A percentile compares a stretch with the other conserved stretches of the same genome.
These are phyloP conservation scores for Pelmatolapia mariae DNA, from an alignment of 2,113 vertebrate genomes.

Conservation along the genomic window DNA sequence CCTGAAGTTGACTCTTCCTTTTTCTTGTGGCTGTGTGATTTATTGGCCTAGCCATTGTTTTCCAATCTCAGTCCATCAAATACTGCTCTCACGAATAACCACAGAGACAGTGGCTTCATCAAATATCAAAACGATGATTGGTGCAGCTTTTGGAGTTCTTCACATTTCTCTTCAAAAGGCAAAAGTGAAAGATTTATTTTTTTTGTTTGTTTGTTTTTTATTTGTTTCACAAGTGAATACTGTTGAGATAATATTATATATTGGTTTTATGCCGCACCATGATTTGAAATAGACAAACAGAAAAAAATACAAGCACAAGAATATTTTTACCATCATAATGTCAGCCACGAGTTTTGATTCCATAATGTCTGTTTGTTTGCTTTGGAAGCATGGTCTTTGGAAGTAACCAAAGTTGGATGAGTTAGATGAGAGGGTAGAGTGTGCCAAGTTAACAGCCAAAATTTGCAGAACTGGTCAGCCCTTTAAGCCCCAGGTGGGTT, in stretches of 20 bases:
- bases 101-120: neutral
- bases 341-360: neutral
- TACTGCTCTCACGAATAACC: neutral
- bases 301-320: neutral
- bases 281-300: neutral
- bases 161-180: neutral
- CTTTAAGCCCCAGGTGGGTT: neutral
- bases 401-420: neutral
- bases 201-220: neutral
- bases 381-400: neutral
- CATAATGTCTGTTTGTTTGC: neutral
- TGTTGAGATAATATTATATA: neutral
- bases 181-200: neutral
- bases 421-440: neutral
- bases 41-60: constrained; percentile 9
- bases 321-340: neutral
- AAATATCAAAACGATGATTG: constrained; percentile 9
- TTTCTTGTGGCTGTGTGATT: constrained; percentile 27
- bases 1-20: constrained; percentile 54
- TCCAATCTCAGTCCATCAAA: neutral
- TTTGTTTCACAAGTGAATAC: neutral
- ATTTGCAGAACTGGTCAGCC: neutral
- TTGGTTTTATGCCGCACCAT: neutral
- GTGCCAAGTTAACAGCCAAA: neutral
- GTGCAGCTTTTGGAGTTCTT: neutral